These are phyloP conservation scores for Phallusia fumigata DNA, from an alignment of 23 tunicate species.

Conservation along the genomic window DNA sequence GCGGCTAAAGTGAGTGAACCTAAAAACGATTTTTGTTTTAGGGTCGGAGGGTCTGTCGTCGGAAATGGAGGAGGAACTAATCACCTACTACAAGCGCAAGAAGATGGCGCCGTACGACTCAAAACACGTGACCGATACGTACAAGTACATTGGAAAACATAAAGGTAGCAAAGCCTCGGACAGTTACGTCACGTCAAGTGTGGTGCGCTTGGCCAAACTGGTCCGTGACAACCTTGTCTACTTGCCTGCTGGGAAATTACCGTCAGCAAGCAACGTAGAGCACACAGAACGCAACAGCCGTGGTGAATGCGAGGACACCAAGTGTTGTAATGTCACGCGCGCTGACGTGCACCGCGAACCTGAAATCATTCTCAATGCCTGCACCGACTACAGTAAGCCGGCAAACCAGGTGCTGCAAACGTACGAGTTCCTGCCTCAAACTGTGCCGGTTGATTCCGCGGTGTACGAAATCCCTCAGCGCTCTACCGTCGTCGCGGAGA, in stretches of 20 bases:
- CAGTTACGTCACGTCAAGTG: background rate
- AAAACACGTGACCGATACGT: constrained; percentile 15
- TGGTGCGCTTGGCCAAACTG: background rate
- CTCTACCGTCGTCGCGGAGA: background rate
- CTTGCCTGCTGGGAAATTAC: background rate
- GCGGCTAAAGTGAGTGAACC: no score
- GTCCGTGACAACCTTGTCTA: constrained; percentile 2
- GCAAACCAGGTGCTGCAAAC: background rate
- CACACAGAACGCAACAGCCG: background rate
- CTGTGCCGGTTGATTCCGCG: background rate
- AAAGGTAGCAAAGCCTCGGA: background rate
- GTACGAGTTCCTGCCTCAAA: background rate
- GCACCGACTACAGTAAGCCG: background rate
- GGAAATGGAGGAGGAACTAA: constrained; percentile 74
- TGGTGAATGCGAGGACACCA: background rate
- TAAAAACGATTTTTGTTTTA: background rate
- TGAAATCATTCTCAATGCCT: background rate
- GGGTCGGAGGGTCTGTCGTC: constrained; percentile 61
- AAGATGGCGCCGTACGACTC: background rate
- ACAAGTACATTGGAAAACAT: background rate
- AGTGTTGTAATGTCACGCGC: background rate
- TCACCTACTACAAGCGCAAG: constrained; percentile 34
- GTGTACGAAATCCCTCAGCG: background rate
- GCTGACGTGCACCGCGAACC: constrained; percentile 26
- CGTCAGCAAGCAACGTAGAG: background rate